Base-by-base conservation (phyloP, 2,888 invertebrate genomes). In the Meta bourneti region DNA sequence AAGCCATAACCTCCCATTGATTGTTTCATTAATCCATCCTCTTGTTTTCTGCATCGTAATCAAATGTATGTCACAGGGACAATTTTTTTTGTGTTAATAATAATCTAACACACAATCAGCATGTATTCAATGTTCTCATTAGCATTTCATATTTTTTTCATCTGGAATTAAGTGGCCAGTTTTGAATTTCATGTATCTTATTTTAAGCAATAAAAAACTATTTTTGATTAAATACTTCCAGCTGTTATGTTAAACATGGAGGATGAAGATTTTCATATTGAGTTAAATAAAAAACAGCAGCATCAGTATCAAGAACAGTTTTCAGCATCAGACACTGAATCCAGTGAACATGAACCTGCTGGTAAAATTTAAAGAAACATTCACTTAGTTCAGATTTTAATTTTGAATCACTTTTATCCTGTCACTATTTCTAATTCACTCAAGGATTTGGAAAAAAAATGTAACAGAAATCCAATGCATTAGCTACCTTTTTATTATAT, bases 261-360 rank as follows among this genome's bases (percentile, higher is more conserved):
- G n/a, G 90, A 93, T 83, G 84, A 78, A 87, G 93, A 93, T 87
- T 93, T 93, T 81, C 93, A 84, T 78, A 70, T 92, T 77, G 93
- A 93, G 87, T 86, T 92, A 84, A 79, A 86, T 85, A 84, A 85
- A 91, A 92, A 87, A 61, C 91, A 75, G 75, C 93, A 90, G 48
- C 54, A 52, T 54, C 93, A 89, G 49, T 92, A 87, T 71, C 91
- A 93, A 80, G 84, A 88, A n/a, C 93, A 92, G 80, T 92, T 93
- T 84, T 92, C 93, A n/a, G 75, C 93, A 71, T 93, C 93, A 51
- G 93, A 93, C 61, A 93, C 87, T 90, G 93, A 93, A 88, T 92
- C 93, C 54, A 93, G 93, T 92, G 93, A 93, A 92, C 93, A 93
- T 61, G 91, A 92, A 70, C 75, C 92, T 52, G 70, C 90, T 81